Conservation (phyloP, 2,797 vertebrate genomes). For the Sebastolobus altivelis region DNA sequence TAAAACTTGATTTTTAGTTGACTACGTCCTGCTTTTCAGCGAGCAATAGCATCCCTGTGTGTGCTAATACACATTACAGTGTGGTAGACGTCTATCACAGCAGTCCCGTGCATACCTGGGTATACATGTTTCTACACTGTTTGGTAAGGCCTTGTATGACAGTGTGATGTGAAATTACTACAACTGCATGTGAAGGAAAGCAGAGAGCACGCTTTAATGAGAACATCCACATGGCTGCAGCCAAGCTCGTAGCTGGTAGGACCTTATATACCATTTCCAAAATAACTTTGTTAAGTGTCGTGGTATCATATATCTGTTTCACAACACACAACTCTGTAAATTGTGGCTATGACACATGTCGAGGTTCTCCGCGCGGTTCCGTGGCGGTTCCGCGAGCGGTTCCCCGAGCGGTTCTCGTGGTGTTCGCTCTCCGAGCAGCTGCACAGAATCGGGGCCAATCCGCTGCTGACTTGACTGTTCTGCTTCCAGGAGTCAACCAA, state of each 20-base stretch:
- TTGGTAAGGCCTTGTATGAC: constrained; percentile 16
- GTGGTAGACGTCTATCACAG: neutral
- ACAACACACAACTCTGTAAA: constrained; percentile 86
- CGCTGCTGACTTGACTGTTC: constrained; percentile 82
- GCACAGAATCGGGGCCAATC: constrained; percentile 73
- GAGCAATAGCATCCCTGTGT: neutral
- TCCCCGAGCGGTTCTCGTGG: constrained; percentile 81
- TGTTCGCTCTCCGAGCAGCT: constrained; percentile 78
- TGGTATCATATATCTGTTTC: constrained; percentile 85
- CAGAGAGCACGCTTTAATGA: constrained; percentile 47
- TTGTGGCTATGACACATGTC: constrained; percentile 87
- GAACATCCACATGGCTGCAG: constrained; percentile 63
- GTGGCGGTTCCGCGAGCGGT: constrained; percentile 75
- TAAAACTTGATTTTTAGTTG: neutral
- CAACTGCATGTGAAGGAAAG: constrained; percentile 33
- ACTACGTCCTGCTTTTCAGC: neutral
- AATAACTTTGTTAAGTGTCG: constrained; percentile 85
- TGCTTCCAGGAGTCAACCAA: constrained; percentile 84
- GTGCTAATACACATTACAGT: neutral
- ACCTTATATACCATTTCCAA: constrained; percentile 77
- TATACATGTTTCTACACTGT: constrained; percentile 5
- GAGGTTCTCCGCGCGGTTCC: constrained; percentile 81
- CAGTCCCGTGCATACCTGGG: neutral
- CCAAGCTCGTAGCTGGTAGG: constrained; percentile 54
- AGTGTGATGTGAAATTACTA: constrained; percentile 11